Percentiles rank a stretch among this genome's conserved stretches.
Evolutionary conservation across 53 echinoderm and acorn worm species (phyloP).

Genomic region (Astropecten irregularis): DNA sequence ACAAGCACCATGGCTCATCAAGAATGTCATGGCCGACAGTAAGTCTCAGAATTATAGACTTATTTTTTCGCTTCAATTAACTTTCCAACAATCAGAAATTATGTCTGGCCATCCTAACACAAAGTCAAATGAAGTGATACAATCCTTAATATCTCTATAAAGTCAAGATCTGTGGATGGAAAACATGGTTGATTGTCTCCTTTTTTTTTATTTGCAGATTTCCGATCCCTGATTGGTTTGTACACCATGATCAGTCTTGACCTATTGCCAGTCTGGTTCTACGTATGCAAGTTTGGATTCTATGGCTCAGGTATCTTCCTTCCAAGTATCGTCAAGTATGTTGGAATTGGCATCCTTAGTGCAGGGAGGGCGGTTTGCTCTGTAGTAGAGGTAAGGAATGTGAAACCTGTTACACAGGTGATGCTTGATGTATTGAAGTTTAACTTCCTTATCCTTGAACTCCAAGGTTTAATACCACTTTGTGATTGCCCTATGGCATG

Average conservation of each 20-base stretch:
- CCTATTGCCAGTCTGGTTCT: conserved; percentile 85
- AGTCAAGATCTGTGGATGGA: too few relatives aligned
- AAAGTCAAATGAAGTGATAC: too few relatives aligned
- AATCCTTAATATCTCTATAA: too few relatives aligned
- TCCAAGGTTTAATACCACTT: too few relatives aligned
- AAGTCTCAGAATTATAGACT: conserved; percentile 27
- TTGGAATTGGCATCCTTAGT: conserved; percentile 74
- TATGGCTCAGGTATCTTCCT: conserved; percentile 55
- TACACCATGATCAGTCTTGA: conserved; percentile 76
- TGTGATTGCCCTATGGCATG: too few relatives aligned
- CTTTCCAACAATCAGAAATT: too few relatives aligned
- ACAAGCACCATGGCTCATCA: conserved; percentile 75
- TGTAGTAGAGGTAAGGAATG: conserved; percentile 83
- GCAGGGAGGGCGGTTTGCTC: conserved; percentile 78
- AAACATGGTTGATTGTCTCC: too few relatives aligned
- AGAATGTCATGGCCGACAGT: conserved; percentile 95
- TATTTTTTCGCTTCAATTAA: too few relatives aligned
- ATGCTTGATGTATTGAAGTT: too few relatives aligned
- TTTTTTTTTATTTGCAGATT: conserved; percentile 68
- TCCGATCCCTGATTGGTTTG: conserved; percentile 73
- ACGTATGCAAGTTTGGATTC: conserved; percentile 77
- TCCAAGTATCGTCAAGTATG: conserved; percentile 63
- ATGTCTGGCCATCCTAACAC: too few relatives aligned
- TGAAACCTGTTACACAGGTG: too few relatives aligned
- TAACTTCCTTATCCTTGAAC: too few relatives aligned